Percentiles rank a stretch among this genome's conserved stretches.
Evolutionary conservation across 2,797 vertebrate genomes (phyloP).

Genomic region (Xyrichtys novacula): DNA sequence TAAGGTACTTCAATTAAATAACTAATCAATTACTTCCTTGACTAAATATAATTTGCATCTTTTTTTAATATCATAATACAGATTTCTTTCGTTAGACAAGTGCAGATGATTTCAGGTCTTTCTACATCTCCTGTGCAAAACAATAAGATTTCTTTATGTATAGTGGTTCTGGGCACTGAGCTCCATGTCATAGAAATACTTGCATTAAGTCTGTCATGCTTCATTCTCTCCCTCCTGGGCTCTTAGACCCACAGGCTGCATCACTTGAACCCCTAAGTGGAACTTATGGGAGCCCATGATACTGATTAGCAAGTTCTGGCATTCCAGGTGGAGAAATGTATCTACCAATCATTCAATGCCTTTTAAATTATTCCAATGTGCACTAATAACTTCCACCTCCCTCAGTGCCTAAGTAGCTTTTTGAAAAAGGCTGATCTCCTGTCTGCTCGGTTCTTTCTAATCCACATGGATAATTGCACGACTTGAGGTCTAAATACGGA

Average conservation of each 20-base stretch:
- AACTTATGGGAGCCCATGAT: not conserved
- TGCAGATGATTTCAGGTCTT: too few species aligned
- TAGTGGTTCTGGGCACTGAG: not conserved
- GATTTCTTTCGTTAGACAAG: too few species aligned
- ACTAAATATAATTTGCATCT: too few species aligned
- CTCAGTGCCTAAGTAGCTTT: conserved; percentile 16
- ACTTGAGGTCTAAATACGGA: conserved; percentile 59
- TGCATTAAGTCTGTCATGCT: not conserved
- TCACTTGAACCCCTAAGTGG: not conserved
- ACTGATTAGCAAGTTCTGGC: not conserved
- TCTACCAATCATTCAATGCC: not conserved
- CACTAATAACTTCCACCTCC: conserved; percentile 33
- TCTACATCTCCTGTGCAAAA: too few species aligned
- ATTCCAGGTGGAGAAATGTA: conserved; percentile 8
- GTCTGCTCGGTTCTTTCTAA: conserved; percentile 37
- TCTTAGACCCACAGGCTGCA: not conserved
- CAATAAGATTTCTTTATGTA: not conserved
- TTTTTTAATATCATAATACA: too few species aligned
- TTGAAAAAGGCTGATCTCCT: conserved; percentile 18
- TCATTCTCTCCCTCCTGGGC: not conserved
- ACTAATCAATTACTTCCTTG: too few species aligned
- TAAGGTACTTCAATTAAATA: too few species aligned
- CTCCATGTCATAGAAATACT: not conserved
- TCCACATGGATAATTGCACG: conserved; percentile 60
- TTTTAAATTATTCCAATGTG: conserved; percentile 28